Evolutionary conservation across 2,113 vertebrate genomes (phyloP).

Genomic region (Callipepla squamata): DNA sequence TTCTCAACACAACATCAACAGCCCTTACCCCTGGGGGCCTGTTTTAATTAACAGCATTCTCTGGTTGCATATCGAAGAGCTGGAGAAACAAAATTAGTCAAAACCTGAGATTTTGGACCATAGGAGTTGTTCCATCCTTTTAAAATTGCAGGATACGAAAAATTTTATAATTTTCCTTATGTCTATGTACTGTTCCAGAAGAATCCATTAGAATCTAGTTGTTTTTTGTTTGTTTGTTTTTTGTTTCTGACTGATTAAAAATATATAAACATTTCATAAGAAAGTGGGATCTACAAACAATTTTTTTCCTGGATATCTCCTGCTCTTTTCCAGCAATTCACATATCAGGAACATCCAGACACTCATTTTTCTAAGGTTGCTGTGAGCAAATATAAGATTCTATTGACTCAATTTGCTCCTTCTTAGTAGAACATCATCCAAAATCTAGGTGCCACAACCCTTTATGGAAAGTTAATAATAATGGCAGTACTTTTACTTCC

Average conservation of each 20-base stretch:
- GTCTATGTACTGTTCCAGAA: background rate
- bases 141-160: background rate
- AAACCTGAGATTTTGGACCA: background rate
- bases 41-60: conserved; percentile 37
- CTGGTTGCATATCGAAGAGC: conserved; percentile 29
- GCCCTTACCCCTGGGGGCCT: background rate
- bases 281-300: background rate
- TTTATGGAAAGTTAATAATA: background rate
- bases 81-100: background rate
- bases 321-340: background rate
- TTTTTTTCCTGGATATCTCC: background rate
- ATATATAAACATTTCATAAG: background rate
- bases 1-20: background rate
- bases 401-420: background rate
- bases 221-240: too few relatives aligned
- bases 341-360: background rate
- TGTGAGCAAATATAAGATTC: background rate
- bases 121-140: background rate
- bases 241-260: background rate
- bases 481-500: background rate
- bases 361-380: background rate
- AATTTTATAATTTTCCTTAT: background rate
- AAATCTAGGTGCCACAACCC: background rate
- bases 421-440: background rate
- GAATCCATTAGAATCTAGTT: background rate